Base-by-base conservation (phyloP, 2,797 vertebrate genomes). In the Alectoris magna region DNA sequence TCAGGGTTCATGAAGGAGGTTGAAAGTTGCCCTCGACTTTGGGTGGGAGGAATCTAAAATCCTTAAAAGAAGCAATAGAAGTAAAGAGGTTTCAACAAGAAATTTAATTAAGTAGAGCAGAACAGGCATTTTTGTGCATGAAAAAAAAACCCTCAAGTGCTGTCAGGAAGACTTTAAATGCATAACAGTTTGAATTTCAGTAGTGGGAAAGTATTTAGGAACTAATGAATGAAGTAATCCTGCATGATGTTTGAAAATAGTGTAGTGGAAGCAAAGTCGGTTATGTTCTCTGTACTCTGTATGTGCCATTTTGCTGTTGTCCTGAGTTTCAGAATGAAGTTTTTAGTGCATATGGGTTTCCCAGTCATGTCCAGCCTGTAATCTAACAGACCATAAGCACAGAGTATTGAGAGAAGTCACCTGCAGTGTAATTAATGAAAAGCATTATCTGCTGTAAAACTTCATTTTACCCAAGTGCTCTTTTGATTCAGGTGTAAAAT, bases 181-280 rank as follows among this genome's bases (percentile, higher is more conserved):
- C 14, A 1, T 66, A 24, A 46, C 43, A 60, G 22, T 78, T 84
- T 70, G 79, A 75, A 66, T 96, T 93, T 84, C 77, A 71, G 74
- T 72, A 84, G 76, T 86, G 64, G 56, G 58, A 92, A 88, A 31
- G 22, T 90, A 81, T 82, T 81, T 90, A 73, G 44, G 18, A 53
- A 51, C 73, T 92, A 93, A 93, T 81, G 84, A 88, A 58, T 84
- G 58, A 93, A 93, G 49, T 90, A 92, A 94, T 81, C 44, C 67
- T 87, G 8, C 58, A 44, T 78, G 64, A 73, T 91, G 43, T 88
- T 90, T 90, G 80, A 88, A 71, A 84, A 62, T 4, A 79, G 24
- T 15, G 16, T 79, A 38, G 55, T 77, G 74, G 60, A 90, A 86
- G 24, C 17, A 3, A 79, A 90, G 82, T 62, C 18, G 56, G 3